These are phyloP conservation scores for Eurytoma californica DNA, from an alignment of 2,888 invertebrate species.

Conservation along the genomic window DNA sequence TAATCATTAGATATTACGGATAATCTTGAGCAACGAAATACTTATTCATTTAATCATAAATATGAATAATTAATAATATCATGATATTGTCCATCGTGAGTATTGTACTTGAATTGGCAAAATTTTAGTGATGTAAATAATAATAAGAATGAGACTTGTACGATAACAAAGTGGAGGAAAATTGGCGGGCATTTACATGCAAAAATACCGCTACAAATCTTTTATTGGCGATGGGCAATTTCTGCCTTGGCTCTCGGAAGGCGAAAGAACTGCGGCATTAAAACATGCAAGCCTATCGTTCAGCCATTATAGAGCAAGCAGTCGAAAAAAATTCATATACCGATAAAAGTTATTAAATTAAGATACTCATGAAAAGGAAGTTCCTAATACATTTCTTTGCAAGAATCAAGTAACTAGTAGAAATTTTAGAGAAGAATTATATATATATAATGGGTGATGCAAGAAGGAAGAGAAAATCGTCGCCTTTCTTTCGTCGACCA, in stretches of 20 bases:
- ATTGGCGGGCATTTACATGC: too few species aligned
- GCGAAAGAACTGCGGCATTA: constrained; percentile 74
- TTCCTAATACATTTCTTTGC: too few species aligned
- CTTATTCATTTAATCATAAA: too few species aligned
- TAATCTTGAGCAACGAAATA: neutral
- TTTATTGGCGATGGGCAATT: constrained; percentile 69
- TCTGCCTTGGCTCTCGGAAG: constrained; percentile 73
- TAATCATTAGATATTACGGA: constrained; percentile 36
- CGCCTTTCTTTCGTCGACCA: constrained; percentile 75
- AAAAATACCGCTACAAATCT: too few species aligned
- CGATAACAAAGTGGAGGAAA: neutral
- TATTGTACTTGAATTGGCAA: constrained; percentile 23
- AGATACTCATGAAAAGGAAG: too few species aligned
- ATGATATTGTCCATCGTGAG: constrained; percentile 48
- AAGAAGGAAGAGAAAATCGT: constrained; percentile 57
- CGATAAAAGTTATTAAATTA: too few species aligned
- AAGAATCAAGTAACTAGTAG: neutral
- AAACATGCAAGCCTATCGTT: too few species aligned
- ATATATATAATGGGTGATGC: neutral
- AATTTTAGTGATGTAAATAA: too few species aligned
- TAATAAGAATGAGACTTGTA: too few species aligned
- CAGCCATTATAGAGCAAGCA: too few species aligned
- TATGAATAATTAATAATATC: constrained; percentile 4
- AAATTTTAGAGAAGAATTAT: neutral
- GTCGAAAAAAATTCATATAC: too few species aligned